Base-by-base conservation (phyloP, 1,140 invertebrate genomes). In the Papilio machaon region DNA sequence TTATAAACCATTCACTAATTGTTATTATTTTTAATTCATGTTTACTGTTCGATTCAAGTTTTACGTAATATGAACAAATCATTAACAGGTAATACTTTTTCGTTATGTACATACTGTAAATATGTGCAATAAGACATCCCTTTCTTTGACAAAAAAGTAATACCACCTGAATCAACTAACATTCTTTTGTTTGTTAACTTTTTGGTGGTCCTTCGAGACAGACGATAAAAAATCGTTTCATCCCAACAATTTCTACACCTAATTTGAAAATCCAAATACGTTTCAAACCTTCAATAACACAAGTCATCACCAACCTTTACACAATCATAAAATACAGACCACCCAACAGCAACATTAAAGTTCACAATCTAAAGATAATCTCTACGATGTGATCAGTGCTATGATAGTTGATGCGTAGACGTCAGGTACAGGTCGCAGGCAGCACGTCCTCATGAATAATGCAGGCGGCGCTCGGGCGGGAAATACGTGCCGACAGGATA, bases 401-500 rank as follows among this genome's bases (percentile, higher is more conserved):
- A 70, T 35, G 30, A 67, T 30, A 70, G 23, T 58, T 19, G n/a
- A 35, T 30, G 64, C 30, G 5, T 11, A 82, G 75, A 81, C 77
- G 81, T 64, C 58, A 64, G 30, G 64, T 38, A 15, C 30, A 15
- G 64, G 64, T 35, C 23, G 75, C 78, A 60, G 78, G 73, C 60
- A 64, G 60, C 64, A 70, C 64, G 64, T 70, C 64, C 74, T 74
- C 80, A 89, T 91, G 87, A 89, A 92, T 92, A 84, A 92, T 91
- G 88, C 86, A 91, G 49, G 10, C 73, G 82, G 58, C 76, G 79
- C 43, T 38, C 83, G 60, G 80, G 85, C 83, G 87, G 85, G 85
- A 88, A 87, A 83, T 86, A 86, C 80, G 82, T 81, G 79, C 86
- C 82, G 83, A 88, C 88, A 89, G 91, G 91, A 92, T 91, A 92